Conservation (phyloP, 2,113 vertebrate species). For the Gopherus flavomarginatus region DNA sequence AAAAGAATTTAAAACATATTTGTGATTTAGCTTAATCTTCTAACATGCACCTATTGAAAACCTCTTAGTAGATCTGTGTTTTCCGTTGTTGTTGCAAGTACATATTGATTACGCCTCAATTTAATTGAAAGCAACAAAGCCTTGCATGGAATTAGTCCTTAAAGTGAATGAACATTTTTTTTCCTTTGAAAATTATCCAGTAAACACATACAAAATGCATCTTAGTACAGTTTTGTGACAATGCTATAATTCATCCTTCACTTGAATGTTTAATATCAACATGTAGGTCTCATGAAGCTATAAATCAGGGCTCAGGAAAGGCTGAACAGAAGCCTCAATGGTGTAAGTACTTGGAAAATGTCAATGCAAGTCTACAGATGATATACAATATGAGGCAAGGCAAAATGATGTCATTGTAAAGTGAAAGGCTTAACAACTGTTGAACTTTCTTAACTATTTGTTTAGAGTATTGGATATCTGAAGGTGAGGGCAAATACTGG, state of each 20-base stretch:
- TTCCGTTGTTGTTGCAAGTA: background rate
- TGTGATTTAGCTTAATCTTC: background rate
- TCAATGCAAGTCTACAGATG: background rate
- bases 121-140: background rate
- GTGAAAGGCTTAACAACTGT: background rate
- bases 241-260: background rate
- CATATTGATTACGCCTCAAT: background rate
- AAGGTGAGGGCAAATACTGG: background rate
- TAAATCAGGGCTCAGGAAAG: background rate
- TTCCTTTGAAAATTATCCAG: slow-evolving; percentile 11
- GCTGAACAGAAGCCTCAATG: background rate
- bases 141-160: background rate
- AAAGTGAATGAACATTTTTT: background rate
- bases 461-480: background rate
- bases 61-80: background rate
- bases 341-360: background rate
- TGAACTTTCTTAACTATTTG: slow-evolving; percentile 2
- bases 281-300: background rate
- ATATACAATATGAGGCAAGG: background rate
- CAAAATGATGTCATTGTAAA: background rate
- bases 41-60: background rate
- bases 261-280: background rate
- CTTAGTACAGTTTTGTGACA: background rate
- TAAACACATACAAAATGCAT: background rate
- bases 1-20: background rate